Percentiles rank a stretch among this genome's conserved stretches.
phyloP scores from a whole-genome alignment of 2,113 vertebrate species.

The Danio rerio region GRCz12tu NC_133188.1:28213501-28214000 shows the following conservation, averaged over 20 bases:
- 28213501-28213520: slow-evolving; percentile 45
- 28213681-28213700: slow-evolving; percentile 50
- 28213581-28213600: slow-evolving; percentile 33
- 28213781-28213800: slow-evolving; percentile 47
- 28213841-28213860: slow-evolving; percentile 35
- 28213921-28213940: no score
- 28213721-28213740: slow-evolving; percentile 55
- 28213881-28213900: no score
- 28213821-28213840: not conserved
- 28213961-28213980: no score
- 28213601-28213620: slow-evolving; percentile 17
- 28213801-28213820: slow-evolving; percentile 41
- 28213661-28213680: slow-evolving; percentile 55
- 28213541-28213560: slow-evolving; percentile 22
- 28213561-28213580: slow-evolving; percentile 23
- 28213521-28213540: slow-evolving; percentile 45
- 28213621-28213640: slow-evolving; percentile 43
- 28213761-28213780: slow-evolving; percentile 48
- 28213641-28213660: slow-evolving; percentile 46
- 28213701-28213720: slow-evolving; percentile 58
- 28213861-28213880: no score
- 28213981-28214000: no score
- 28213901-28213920: no score
- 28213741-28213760: slow-evolving; percentile 54
- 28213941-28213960: no score